A percentile compares a stretch with the other conserved stretches of the same genome.
These are phyloP conservation scores for Pterophyllum scalare DNA, from an alignment of 2,113 vertebrate species.

Conservation along the genomic window DNA sequence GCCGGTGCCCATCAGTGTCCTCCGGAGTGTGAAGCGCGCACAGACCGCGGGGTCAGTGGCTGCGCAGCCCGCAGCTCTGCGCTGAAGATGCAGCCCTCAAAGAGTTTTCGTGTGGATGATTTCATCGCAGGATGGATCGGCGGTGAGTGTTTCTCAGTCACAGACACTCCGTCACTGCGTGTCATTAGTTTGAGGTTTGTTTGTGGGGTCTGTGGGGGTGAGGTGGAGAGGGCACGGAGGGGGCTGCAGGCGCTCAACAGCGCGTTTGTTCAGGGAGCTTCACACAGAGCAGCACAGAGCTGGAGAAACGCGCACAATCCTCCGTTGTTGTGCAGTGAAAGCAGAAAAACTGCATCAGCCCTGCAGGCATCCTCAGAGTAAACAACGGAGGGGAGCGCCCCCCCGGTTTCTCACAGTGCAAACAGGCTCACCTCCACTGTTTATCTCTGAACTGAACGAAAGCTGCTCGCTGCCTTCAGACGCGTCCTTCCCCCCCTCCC, in stretches of 20 bases:
- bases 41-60: neutral
- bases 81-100: conserved; percentile 52
- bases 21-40: neutral
- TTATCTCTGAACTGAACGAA: neutral
- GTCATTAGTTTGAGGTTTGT: neutral
- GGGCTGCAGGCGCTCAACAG: neutral
- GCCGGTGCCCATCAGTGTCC: no score
- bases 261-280: neutral
- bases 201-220: neutral
- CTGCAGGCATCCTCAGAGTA: neutral
- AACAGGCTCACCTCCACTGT: neutral
- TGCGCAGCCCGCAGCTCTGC: neutral
- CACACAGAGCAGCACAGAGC: neutral
- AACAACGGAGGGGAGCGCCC: conserved; percentile 2
- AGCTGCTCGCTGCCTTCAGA: neutral
- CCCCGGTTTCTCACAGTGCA: neutral
- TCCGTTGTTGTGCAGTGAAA: no score
- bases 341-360: neutral
- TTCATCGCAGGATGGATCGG: conserved; percentile 84
- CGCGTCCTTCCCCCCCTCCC: no score
- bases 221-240: neutral
- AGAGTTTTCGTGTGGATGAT: conserved; percentile 75
- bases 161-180: neutral
- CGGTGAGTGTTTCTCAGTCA: conserved; percentile 68
- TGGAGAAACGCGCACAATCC: neutral